Base-by-base conservation (phyloP, 2,113 vertebrate genomes). In the Petromus typicus region DNA sequence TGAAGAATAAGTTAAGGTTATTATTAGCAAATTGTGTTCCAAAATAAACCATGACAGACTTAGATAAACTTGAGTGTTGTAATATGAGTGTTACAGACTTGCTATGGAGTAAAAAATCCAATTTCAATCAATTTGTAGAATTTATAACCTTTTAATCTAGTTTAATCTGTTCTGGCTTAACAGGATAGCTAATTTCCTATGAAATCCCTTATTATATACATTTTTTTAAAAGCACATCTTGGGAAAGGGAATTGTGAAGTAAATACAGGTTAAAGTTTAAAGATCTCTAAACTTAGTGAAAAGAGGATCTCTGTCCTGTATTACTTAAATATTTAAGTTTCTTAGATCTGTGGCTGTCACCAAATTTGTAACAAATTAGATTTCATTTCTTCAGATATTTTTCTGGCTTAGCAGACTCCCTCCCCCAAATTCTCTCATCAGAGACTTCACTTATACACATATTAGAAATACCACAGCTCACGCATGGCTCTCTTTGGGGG, bases 61-160 rank as follows among this genome's bases (percentile, higher is more conserved):
- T 76, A 85, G 30, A 56, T 92, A 97, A 57, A 51, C 27, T 45
- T 95, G 30, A 54, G 80, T 92, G 78, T 59, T 93, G 37, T 80
- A 81, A 89, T 2, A 66, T 86, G 81, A 79, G 30, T 64, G 27
- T 6, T 61, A 59, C 0, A 80, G 10, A 81, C 73, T 95, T 9
- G 61, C 67, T 43, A 20, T 69, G 86, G 94, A 96, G 81, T 71
- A 81, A 69, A 64, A 95, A 82, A 97, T 86, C 76, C 23, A 86
- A 96, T 89, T 95, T 97, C 97, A 97, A 91, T 12, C 51, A 71
- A 76, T 91, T 96, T 92, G 7, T 92, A 95, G 98, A 93, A 22
- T 84, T 91, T 11, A 34, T n/a, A 14, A 91, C 91, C 86, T 94
- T 97, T 97, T 97, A 96, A 93, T 96, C 88, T 57, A 82, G 37